Conservation (phyloP, 92 coral and sea anemone genomes). For the Epizoanthus illoricatus region DNA sequence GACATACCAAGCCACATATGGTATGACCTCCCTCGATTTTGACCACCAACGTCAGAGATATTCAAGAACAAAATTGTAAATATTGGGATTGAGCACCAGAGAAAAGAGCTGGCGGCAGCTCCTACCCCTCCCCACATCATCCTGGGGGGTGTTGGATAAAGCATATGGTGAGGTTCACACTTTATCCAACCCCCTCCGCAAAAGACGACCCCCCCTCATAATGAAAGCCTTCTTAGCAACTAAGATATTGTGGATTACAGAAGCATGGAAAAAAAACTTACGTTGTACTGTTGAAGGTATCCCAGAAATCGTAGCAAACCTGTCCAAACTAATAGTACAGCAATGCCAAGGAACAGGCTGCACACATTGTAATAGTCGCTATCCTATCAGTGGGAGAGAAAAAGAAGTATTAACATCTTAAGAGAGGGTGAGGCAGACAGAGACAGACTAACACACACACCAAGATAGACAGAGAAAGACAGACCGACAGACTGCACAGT, state of each 20-base stretch:
- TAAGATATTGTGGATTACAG: neutral
- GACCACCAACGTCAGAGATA: no score
- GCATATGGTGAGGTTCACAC: neutral
- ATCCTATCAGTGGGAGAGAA: slow-evolving; percentile 56
- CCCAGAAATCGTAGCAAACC: slow-evolving; percentile 90
- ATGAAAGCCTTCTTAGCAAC: neutral
- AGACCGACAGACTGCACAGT: neutral
- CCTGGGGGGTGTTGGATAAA: neutral
- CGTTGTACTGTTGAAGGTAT: slow-evolving; percentile 82
- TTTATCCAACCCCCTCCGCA: neutral
- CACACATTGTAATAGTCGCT: slow-evolving; percentile 69
- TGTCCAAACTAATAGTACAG: slow-evolving; percentile 93
- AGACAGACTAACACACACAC: neutral
- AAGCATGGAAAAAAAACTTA: slow-evolving; percentile 29
- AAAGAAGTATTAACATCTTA: neutral
- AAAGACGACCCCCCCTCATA: neutral
- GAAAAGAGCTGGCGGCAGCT: no score
- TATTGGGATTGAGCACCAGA: neutral
- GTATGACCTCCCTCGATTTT: no score
- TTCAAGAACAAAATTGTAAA: no score
- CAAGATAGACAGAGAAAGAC: neutral
- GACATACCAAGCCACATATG: no score
- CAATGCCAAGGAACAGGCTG: slow-evolving; percentile 89
- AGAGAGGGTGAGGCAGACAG: neutral
- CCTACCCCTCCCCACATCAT: neutral